Conservation (phyloP, 2,797 vertebrate genomes). For the Masticophis lateralis region DNA sequence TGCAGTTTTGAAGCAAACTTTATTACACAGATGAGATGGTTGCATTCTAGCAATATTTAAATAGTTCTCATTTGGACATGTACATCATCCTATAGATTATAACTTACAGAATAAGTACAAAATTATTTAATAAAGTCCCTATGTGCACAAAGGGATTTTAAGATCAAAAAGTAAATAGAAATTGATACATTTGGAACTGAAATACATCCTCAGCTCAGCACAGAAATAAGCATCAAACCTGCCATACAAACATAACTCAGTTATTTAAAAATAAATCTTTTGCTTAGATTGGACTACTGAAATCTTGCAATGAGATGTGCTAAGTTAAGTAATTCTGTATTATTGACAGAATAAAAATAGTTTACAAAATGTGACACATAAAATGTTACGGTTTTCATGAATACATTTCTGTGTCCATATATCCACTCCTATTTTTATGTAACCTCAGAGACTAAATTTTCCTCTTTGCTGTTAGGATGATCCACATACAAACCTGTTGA, state of each 20-base stretch:
- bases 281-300: background rate
- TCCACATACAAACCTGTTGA: conserved; percentile 81
- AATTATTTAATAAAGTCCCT: background rate
- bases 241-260: background rate
- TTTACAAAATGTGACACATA: background rate
- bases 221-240: background rate
- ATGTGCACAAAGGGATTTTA: background rate
- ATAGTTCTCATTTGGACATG: background rate
- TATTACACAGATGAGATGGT: background rate
- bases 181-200: background rate
- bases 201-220: background rate
- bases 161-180: background rate
- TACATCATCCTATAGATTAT: background rate
- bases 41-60: background rate
- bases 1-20: background rate
- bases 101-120: background rate
- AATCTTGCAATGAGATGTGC: background rate
- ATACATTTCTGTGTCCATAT: background rate
- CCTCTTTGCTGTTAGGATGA: conserved; percentile 80
- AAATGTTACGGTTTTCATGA: background rate
- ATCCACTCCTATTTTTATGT: background rate
- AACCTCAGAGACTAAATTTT: background rate
- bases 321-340: background rate
- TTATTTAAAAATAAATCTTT: background rate
- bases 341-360: background rate